These are phyloP conservation scores for Buteo buteo DNA, from an alignment of 2,113 vertebrate species.

Conservation along the genomic window DNA sequence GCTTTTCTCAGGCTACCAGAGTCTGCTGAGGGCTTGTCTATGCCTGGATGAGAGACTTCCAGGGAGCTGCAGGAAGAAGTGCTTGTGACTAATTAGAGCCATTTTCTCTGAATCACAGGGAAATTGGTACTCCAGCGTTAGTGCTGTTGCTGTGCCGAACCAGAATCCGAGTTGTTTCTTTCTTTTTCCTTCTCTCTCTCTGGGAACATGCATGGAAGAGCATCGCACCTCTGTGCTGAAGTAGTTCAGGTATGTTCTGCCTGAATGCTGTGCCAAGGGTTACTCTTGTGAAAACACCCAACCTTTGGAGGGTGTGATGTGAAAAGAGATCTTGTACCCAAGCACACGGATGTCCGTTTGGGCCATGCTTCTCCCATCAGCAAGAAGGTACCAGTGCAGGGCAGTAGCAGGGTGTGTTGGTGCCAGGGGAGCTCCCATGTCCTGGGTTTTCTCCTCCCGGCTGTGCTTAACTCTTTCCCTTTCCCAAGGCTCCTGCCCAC, in stretches of 20 bases:
- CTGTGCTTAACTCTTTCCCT: not conserved
- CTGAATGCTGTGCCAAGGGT: not conserved
- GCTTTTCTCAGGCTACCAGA: not conserved
- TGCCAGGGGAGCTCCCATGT: not conserved
- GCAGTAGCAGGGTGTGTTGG: not conserved
- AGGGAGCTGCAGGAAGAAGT: not conserved
- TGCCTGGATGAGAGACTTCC: not conserved
- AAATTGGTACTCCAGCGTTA: not conserved
- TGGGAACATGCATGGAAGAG: rapidly evolving
- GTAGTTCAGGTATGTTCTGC: rapidly evolving
- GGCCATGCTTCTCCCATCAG: not conserved
- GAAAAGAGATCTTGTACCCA: not conserved
- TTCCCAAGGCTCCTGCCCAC: not conserved
- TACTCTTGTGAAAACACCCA: not conserved
- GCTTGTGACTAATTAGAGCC: not conserved
- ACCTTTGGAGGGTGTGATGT: not conserved
- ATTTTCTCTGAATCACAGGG: not conserved
- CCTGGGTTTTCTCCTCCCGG: not conserved
- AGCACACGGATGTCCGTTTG: not conserved
- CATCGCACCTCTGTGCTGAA: not conserved
- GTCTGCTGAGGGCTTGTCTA: not conserved
- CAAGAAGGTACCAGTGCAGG: not conserved
- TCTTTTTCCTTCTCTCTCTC: not conserved
- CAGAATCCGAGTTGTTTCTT: not conserved
- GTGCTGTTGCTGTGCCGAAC: not conserved